Evolutionary conservation across 1,140 invertebrate species (phyloP), one percentile per base, ranked within the genome.

Genomic region (Drosophila carrolli): DNA sequence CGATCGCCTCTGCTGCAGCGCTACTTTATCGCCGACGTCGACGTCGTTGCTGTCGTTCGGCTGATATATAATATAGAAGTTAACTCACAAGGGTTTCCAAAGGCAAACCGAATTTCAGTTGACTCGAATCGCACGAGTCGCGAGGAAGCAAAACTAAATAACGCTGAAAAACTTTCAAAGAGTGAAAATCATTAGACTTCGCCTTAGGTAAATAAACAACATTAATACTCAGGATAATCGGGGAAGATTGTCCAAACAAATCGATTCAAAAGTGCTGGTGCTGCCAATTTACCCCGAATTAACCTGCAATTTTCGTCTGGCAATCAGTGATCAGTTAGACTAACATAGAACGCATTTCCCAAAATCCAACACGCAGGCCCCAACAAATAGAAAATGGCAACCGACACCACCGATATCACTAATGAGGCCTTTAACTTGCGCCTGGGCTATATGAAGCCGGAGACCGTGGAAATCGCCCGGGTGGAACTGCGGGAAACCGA

Each of bases 401-500:
- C 10, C 35, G 44, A 48, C 44, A 65, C 61, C 23, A 29, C 63
- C 60, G 80, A 84, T 48, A 89, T 82, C 56, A 83, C 71, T 59
- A 88, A 91, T 57, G 91, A 92, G 78, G 88, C 91, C 11, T 92
- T 92, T 41, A 77, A 92, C 78, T 61, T 92, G 40, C 91, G 91
- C 3, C 19, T 86, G 5, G 86, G 79, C 44, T 92, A 81, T 66
- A n/a, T 90, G 13, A 83, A 71, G 54, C 91, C 90, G 8, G 94
- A 94, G 60, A 93, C 93, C 1, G 91, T 93, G 76, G 93, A 93
- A 14, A 75, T 95, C 1, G 96, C 96, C 5, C 93, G 93, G 56
- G 93, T 93, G 44, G 95, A 96, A 78, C 91, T 96, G 1, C 91
- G 95, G 23, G 96, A 96, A 91, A 96, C 95, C 0, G 95, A 96